Evolutionary conservation across 2,888 invertebrate species (phyloP).

Genomic region (Eupelmus urozonus): DNA sequence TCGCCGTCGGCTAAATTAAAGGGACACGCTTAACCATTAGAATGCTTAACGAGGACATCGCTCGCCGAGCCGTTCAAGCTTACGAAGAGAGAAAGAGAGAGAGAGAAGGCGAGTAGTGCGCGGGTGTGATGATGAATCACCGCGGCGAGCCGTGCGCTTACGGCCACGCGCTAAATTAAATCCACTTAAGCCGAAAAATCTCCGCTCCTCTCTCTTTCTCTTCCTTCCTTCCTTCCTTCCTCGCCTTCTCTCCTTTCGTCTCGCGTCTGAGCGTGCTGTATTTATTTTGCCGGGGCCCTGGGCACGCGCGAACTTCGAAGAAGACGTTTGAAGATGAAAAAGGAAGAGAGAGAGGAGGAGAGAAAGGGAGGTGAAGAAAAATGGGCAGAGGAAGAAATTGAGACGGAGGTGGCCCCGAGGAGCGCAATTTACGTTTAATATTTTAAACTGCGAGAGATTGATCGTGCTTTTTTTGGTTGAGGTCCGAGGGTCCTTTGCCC

Average conservation of each 20-base stretch:
- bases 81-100: background rate
- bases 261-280: background rate
- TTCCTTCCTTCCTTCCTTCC: background rate
- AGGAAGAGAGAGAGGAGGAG: background rate
- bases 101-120: constrained; percentile 65
- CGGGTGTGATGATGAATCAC: constrained; percentile 78
- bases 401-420: background rate
- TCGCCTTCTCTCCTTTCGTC: too few relatives aligned
- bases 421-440: background rate
- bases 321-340: constrained; percentile 17
- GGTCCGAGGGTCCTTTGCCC: background rate
- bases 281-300: background rate
- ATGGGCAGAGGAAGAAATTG: background rate
- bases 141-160: constrained; percentile 62
- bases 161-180: constrained; percentile 53
- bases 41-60: constrained; percentile 77
- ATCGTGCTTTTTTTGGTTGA: background rate
- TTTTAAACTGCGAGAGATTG: too few relatives aligned
- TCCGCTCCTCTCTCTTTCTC: constrained; percentile 24
- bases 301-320: background rate
- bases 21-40: constrained; percentile 69
- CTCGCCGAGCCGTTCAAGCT: constrained; percentile 28
- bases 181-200: constrained; percentile 54
- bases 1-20: constrained; percentile 49
- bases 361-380: constrained; percentile 14